Percentiles rank a stretch among this genome's conserved stretches.
phyloP scores from a whole-genome alignment of 2,888 invertebrate genomes.

The Ctena decussata region DNA sequence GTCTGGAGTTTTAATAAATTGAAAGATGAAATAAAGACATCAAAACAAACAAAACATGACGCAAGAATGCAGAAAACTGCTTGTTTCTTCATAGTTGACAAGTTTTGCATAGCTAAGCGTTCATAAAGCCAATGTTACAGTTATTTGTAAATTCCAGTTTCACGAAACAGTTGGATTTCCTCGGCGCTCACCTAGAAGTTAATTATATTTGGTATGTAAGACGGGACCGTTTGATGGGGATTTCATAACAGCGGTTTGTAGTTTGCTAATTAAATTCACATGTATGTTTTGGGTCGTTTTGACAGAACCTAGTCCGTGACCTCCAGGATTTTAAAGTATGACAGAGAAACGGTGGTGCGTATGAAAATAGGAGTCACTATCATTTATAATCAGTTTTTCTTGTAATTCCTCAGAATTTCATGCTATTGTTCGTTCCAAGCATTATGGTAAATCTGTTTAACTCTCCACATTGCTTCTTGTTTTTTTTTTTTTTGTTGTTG shows the following conservation, averaged over 20 bases:
- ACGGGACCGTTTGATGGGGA: neutral
- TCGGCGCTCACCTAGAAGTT: neutral
- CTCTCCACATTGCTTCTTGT: too few relatives aligned
- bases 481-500: too few relatives aligned
- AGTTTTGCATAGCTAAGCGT: constrained; percentile 52
- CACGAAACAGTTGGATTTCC: neutral
- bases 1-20: constrained; percentile 3
- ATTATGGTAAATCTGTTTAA: too few relatives aligned
- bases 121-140: neutral
- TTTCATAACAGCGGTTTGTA: neutral
- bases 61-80: constrained; percentile 61
- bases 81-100: constrained; percentile 65
- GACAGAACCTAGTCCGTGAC: too few relatives aligned
- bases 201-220: constrained; percentile 14
- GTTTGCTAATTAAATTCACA: constrained; percentile 1
- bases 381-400: too few relatives aligned
- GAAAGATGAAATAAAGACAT: constrained; percentile 54
- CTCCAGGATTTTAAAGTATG: too few relatives aligned
- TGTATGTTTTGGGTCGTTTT: neutral
- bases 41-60: constrained; percentile 60
- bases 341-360: too few relatives aligned
- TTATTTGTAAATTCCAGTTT: constrained; percentile 1
- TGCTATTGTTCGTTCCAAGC: too few relatives aligned
- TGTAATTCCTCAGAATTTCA: too few relatives aligned
- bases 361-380: too few relatives aligned